phyloP scores from a whole-genome alignment of 2,888 invertebrate species.

The Sympetrum striolatum region DNA sequence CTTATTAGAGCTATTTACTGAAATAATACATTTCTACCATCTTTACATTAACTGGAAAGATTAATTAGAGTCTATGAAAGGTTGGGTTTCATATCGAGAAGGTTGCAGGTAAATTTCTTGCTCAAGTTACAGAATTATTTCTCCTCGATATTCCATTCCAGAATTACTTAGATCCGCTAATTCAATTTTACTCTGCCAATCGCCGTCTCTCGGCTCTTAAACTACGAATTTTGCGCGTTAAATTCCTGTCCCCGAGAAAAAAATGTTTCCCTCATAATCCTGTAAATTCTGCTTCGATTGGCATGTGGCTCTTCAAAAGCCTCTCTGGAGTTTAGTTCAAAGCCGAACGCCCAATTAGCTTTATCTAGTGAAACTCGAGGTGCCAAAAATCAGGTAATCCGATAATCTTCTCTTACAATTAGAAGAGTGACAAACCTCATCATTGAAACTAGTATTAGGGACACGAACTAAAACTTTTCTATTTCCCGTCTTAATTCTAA shows the following conservation, averaged over 20 bases:
- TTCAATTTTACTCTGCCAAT: not conserved
- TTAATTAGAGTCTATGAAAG: no score
- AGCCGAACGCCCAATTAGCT: not conserved
- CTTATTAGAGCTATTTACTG: no score
- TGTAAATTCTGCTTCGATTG: not conserved
- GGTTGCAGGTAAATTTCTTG: no score
- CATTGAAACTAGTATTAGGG: not conserved
- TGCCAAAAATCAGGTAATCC: not conserved
- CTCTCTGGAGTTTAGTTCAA: not conserved
- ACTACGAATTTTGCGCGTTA: not conserved
- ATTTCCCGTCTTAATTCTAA: not conserved
- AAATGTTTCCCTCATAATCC: not conserved
- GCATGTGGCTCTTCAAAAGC: not conserved
- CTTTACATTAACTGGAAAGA: no score
- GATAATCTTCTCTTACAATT: not conserved
- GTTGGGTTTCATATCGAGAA: no score
- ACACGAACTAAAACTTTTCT: not conserved
- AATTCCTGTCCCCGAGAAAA: not conserved
- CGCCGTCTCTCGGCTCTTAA: not conserved
- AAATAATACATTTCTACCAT: no score
- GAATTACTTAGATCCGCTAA: not conserved
- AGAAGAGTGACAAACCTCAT: not conserved
- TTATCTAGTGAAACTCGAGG: not conserved
- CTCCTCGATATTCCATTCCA: not conserved
- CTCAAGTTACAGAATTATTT: no score